Conservation (phyloP, 2,888 invertebrate species). For the Oligia strigilis region DNA sequence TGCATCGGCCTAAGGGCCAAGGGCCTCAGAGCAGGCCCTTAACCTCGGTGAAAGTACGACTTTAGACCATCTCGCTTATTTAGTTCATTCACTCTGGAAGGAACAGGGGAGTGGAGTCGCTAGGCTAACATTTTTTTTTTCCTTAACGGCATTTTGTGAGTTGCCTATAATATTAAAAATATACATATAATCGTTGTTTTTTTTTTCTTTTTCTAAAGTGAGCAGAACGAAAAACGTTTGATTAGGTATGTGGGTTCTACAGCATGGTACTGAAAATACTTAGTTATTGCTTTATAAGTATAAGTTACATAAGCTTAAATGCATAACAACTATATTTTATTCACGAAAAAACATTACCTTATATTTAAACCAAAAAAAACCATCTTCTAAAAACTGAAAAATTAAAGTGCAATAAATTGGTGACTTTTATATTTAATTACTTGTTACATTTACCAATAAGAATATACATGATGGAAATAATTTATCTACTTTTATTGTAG, state of each 20-base stretch:
- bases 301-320: neutral
- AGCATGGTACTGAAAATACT: neutral
- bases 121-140: slow-evolving; percentile 6
- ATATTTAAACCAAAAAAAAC: no score
- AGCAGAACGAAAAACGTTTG: accelerated
- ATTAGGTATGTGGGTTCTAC: neutral
- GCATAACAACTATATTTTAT: no score
- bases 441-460: neutral
- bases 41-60: slow-evolving; percentile 88
- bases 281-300: neutral
- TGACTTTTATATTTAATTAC: no score
- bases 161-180: neutral
- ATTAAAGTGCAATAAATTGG: neutral
- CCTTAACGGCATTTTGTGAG: no score
- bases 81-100: slow-evolving; percentile 86
- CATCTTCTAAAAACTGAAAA: neutral
- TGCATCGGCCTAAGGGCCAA: slow-evolving; percentile 80
- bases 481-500: neutral
- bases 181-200: no score
- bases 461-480: neutral
- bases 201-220: neutral
- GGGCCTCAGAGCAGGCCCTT: slow-evolving; percentile 80
- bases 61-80: slow-evolving; percentile 86
- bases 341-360: no score
- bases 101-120: slow-evolving; percentile 72